A percentile compares a stretch with the other conserved stretches of the same genome.
Conservation (phyloP, 2,888 invertebrate species). For the Odontomyia ornata region DNA sequence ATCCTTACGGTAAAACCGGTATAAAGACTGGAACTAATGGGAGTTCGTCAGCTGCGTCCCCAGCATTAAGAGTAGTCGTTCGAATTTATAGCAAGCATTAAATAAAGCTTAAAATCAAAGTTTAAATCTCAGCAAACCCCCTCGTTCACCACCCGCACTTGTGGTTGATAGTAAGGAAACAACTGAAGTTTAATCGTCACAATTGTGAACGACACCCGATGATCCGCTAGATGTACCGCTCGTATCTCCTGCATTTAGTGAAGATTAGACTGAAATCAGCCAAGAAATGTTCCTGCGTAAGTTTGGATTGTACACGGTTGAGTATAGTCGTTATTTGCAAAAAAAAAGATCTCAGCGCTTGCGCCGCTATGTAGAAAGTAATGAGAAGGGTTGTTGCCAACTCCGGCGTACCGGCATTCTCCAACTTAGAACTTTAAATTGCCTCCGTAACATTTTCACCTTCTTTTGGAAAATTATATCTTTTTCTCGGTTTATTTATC, state of each 20-base stretch:
- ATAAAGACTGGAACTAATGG: neutral
- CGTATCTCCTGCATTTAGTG: too few species aligned
- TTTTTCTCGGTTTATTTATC: too few species aligned
- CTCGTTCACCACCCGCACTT: constrained; percentile 24
- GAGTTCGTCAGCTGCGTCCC: constrained; percentile 45
- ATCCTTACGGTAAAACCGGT: neutral
- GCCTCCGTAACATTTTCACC: too few species aligned
- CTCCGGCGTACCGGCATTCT: too few species aligned
- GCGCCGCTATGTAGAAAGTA: constrained; percentile 60
- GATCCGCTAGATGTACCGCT: too few species aligned
- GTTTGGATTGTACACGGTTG: constrained; percentile 59
- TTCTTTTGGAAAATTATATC: too few species aligned
- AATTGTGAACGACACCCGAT: constrained; percentile 52
- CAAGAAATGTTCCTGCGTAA: constrained; percentile 59
- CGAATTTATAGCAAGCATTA: constrained; percentile 60
- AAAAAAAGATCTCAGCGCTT: constrained; percentile 62
- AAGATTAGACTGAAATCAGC: constrained; percentile 56
- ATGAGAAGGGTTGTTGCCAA: constrained; percentile 58
- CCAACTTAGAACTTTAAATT: too few species aligned
- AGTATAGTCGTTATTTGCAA: constrained; percentile 57
- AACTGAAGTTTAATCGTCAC: constrained; percentile 48
- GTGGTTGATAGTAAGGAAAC: constrained; percentile 19
- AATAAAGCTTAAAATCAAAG: constrained; percentile 57
- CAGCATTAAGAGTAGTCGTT: constrained; percentile 58
- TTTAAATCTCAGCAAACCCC: constrained; percentile 19